Base-by-base conservation (phyloP, 2,888 invertebrate genomes). In the Eupithecia vulgata region DNA sequence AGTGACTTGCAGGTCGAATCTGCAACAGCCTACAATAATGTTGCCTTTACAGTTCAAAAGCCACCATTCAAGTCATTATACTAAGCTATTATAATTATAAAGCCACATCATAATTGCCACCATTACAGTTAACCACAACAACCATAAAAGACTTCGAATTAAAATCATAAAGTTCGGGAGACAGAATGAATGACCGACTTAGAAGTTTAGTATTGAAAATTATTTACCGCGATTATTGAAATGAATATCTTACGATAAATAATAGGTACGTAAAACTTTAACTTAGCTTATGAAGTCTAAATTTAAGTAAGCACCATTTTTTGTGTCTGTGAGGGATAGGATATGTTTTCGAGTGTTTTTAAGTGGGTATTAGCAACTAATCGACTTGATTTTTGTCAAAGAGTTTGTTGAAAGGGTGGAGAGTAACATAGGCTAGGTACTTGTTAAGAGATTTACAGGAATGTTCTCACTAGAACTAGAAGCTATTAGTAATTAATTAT, bases 61-160 rank as follows among this genome's bases (percentile, higher is more conserved):
- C 65, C 69, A 59, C 72, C 61, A 65, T 66, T 45, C 35, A 64
- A 69, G 69, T 70, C 70, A 70, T 73, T 73, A 73, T 40, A 40
- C 72, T 70, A 62, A 69, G 57, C 67, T 70, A 67, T 64, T 45
- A 59, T 67, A 75, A 72, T 70, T 75, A 70, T 75, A 12, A 40
- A 40, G 67, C 69, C 15, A 52, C 61, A 67, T 62, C 64, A 52
- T 72, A 72, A 70, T 75, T 75, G 65, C 52, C 15, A 72, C 70
- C 67, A 70, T 72, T 72, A 72, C 52, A 34, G 61, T 15, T 8
- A 52, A 65, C 71, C 66, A 64, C 52, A 61, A 34, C 34, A 61
- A 34, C 34, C 70, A 57, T 64, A 72, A 15, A 62, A 68, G 35
- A 61, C 34, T 25, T 12, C 30, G 37, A 30, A 65, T 66, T 40